Percentiles rank a stretch among this genome's conserved stretches.
These are phyloP conservation scores for Pseudococcus viburni DNA, from an alignment of 2,888 invertebrate species.

Conservation along the genomic window DNA sequence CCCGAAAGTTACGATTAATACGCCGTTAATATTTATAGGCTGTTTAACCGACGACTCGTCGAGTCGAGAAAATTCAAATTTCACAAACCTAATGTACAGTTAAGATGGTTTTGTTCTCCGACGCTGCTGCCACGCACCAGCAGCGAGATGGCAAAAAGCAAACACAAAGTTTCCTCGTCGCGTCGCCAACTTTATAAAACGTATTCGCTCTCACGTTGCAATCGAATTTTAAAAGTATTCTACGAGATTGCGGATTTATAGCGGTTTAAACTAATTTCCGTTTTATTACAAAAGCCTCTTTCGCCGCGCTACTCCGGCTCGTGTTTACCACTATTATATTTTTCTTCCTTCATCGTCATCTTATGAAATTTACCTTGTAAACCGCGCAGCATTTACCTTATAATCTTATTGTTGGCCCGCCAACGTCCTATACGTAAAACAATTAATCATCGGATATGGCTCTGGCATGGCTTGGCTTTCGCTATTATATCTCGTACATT, in stretches of 20 bases:
- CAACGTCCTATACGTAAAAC: neutral
- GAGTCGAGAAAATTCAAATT: constrained; percentile 46
- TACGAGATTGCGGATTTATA: constrained; percentile 34
- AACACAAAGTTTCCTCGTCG: constrained; percentile 2
- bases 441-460: constrained; percentile 20
- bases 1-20: constrained; percentile 33
- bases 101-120: neutral
- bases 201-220: constrained; percentile 50
- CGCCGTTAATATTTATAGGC: constrained; percentile 54
- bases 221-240: constrained; percentile 49
- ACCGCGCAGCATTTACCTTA: neutral
- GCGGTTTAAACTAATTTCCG: constrained; percentile 55
- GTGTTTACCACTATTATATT: neutral
- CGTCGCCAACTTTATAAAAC: constrained; percentile 16
- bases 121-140: neutral
- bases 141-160: constrained; percentile 4
- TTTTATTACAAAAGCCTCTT: constrained; percentile 26
- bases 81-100: neutral
- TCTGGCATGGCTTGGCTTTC: neutral
- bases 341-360: constrained; percentile 13
- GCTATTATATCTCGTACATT: no score
- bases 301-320: neutral
- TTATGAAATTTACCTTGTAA: neutral
- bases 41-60: constrained; percentile 30
- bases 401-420: constrained; percentile 5